These are phyloP conservation scores for Chaetodon trifasciatus DNA, from an alignment of 2,797 vertebrate genomes.

Conservation along the genomic window DNA sequence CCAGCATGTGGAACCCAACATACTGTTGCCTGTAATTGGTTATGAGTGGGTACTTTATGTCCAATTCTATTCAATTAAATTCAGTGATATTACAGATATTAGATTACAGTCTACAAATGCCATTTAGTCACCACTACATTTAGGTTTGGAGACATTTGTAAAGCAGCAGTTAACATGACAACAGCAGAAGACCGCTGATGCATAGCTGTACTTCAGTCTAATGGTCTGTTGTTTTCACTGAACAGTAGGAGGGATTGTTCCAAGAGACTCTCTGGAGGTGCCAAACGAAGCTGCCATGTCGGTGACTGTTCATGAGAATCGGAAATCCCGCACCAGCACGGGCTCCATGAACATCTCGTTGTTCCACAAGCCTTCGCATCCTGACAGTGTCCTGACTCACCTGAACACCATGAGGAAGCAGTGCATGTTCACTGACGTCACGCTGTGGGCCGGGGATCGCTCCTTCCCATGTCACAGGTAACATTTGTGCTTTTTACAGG, in stretches of 20 bases:
- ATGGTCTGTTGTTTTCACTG: neutral
- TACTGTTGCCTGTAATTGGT: too few relatives aligned
- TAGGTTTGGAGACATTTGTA: neutral
- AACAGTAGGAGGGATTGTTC: constrained; percentile 65
- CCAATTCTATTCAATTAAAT: too few relatives aligned
- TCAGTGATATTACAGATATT: too few relatives aligned
- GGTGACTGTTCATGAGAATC: constrained; percentile 94
- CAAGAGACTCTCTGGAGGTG: constrained; percentile 63
- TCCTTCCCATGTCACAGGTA: constrained; percentile 93
- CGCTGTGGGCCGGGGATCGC: constrained; percentile 92
- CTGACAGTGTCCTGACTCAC: constrained; percentile 93
- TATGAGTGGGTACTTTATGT: too few relatives aligned
- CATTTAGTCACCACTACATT: neutral
- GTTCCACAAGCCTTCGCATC: constrained; percentile 95
- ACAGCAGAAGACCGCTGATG: neutral
- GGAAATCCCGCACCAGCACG: constrained; percentile 94
- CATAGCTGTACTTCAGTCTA: neutral
- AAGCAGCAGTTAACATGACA: neutral
- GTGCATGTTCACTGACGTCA: constrained; percentile 95
- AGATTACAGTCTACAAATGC: neutral
- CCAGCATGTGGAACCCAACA: too few relatives aligned
- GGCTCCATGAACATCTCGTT: constrained; percentile 95
- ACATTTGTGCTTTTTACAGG: neutral
- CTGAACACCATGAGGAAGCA: constrained; percentile 94
- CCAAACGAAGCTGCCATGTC: constrained; percentile 88